Base-by-base conservation (phyloP, 2,888 invertebrate genomes). In the Sesia bembeciformis region DNA sequence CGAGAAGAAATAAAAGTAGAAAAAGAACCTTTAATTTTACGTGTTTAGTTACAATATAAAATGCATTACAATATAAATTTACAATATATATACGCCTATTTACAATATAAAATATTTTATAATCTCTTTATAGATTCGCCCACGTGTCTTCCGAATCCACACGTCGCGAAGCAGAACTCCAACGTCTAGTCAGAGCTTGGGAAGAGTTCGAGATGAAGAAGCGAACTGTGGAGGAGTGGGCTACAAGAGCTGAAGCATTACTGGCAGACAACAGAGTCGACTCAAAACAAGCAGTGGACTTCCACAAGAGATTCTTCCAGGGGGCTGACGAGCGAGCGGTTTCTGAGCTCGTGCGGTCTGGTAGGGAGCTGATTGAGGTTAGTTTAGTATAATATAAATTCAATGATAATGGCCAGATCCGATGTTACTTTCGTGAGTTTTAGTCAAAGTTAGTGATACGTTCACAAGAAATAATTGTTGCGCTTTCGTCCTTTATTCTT, bases 241-340 rank as follows among this genome's bases (percentile, higher is more conserved):
- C 98, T 1, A 92, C 94, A 0, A 92, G 94, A 52, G 97, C 98
- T 0, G 96, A 97, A 65, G 93, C 94, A 3, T 81, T 97, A 46
- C 91, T 97, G 23, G 91, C 93, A 0, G 97, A 97, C 68, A 94
- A 93, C 70, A 92, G 94, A 54, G 93, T 94, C 4, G 96, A 96
- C 70, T 93, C 93, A 43, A 94, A 95, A 72, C 94, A 94, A 64
- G 93, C 93, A 0, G 94, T 96, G 3, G 96, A 96, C 76, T 93
- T 94, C 62, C 96, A 97, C 68, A 96, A 96, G 78, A 91, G 92
- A 55, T 97, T 97, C 90, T 97, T 98, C 85, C 95, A 95, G 65
- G 94, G 94, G 58, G 94, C 96, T 0, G 96, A 97, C 70, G 95
- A 97, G 70, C 91, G 93, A 58, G 95, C 96, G 85, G 94, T 96